Conservation (phyloP, 2,113 vertebrate genomes). For the Alouatta palliata region DNA sequence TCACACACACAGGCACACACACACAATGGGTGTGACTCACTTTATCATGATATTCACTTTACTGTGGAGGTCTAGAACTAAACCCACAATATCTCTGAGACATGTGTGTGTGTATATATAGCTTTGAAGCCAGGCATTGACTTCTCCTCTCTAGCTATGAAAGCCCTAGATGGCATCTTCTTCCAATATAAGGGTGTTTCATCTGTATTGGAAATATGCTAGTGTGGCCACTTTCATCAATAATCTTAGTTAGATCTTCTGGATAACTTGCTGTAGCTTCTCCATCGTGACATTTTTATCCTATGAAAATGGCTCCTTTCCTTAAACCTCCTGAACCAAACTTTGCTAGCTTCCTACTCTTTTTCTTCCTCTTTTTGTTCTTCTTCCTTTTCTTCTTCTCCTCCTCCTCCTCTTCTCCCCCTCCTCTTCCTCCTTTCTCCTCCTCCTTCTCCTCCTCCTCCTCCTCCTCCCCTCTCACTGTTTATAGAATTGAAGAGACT, state of each 20-base stretch:
- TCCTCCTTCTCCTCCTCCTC: background rate
- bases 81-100: too few relatives aligned
- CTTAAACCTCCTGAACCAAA: background rate
- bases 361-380: background rate
- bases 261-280: background rate
- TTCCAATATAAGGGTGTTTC: background rate
- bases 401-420: too few relatives aligned
- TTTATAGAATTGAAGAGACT: background rate
- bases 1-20: background rate
- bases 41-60: too few relatives aligned
- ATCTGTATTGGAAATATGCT: background rate
- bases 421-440: too few relatives aligned
- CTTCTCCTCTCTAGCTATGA: background rate
- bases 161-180: background rate
- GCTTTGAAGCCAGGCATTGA: background rate
- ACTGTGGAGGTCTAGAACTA: too few relatives aligned
- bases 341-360: background rate
- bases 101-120: accelerated
- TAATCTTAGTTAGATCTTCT: background rate
- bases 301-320: background rate
- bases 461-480: too few relatives aligned
- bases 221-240: background rate
- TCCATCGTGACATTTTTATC: background rate
- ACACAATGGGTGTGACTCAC: too few relatives aligned
- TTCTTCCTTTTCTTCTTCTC: too few relatives aligned